Conservation (phyloP, 2,113 vertebrate genomes). For the Eublepharis macularius region DNA sequence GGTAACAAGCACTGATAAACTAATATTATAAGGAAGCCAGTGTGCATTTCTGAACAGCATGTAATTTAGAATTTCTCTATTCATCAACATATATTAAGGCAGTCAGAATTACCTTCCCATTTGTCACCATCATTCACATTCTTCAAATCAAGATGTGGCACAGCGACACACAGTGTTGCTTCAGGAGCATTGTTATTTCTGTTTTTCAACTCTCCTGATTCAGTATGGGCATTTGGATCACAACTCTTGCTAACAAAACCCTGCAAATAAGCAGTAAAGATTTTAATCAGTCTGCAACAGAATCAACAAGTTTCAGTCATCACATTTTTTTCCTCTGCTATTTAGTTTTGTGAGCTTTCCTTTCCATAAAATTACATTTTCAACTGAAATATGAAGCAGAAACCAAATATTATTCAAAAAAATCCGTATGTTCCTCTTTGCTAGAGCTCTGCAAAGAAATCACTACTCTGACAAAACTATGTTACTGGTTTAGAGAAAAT, state of each 20-base stretch:
- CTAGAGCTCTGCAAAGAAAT: neutral
- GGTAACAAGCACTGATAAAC: neutral
- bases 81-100: neutral
- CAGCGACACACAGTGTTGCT: constrained; percentile 63
- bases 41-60: neutral
- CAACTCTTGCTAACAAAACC: constrained; percentile 70
- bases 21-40: neutral
- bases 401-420: neutral
- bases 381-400: neutral
- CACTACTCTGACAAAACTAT: neutral
- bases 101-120: constrained; percentile 81
- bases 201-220: constrained; percentile 63
- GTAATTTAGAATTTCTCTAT: constrained; percentile 4
- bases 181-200: constrained; percentile 56
- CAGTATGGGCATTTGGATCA: constrained; percentile 79
- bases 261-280: constrained; percentile 66
- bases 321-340: neutral
- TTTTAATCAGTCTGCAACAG: neutral
- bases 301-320: neutral
- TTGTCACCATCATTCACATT: constrained; percentile 77
- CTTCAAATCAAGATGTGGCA: constrained; percentile 78
- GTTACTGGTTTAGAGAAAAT: neutral
- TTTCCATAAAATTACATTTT: neutral
- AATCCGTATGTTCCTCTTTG: neutral
- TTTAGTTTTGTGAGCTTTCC: neutral